Evolutionary conservation across 2,113 vertebrate genomes (phyloP).

Genomic region (Neogobius melanostomus): DNA sequence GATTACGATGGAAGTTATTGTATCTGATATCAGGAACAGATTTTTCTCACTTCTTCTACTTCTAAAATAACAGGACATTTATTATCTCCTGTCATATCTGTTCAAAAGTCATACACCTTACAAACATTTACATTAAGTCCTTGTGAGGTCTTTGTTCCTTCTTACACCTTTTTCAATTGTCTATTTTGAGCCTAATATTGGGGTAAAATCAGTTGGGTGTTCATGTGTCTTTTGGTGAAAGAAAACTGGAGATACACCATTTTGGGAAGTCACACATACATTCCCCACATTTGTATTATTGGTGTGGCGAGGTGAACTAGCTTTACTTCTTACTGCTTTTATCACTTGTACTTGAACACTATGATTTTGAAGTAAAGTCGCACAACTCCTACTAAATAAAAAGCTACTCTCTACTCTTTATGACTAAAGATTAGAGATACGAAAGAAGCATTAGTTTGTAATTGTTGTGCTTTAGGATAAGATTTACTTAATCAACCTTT

Average conservation of each 20-base stretch:
- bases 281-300: not conserved
- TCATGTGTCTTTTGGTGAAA: not conserved
- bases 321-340: not conserved
- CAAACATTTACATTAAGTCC: too few species aligned
- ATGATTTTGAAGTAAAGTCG: too few species aligned
- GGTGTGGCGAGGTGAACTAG: too few species aligned
- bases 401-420: too few species aligned
- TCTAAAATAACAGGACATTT: not conserved
- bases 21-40: slow-evolving; percentile 9
- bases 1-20: slow-evolving; percentile 4
- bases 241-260: not conserved
- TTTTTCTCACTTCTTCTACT: not conserved
- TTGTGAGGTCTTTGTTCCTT: too few species aligned
- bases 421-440: too few species aligned
- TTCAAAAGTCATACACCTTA: not conserved
- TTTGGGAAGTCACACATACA: not conserved
- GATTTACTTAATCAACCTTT: too few species aligned
- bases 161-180: slow-evolving; percentile 7
- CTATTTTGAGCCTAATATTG: not conserved
- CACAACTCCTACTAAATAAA: too few species aligned
- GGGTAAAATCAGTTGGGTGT: not conserved
- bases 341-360: not conserved
- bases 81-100: not conserved
- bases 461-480: too few species aligned
- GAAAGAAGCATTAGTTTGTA: too few species aligned